Base-by-base conservation (phyloP, 2,113 vertebrate genomes). In the Circaetus gallicus region DNA sequence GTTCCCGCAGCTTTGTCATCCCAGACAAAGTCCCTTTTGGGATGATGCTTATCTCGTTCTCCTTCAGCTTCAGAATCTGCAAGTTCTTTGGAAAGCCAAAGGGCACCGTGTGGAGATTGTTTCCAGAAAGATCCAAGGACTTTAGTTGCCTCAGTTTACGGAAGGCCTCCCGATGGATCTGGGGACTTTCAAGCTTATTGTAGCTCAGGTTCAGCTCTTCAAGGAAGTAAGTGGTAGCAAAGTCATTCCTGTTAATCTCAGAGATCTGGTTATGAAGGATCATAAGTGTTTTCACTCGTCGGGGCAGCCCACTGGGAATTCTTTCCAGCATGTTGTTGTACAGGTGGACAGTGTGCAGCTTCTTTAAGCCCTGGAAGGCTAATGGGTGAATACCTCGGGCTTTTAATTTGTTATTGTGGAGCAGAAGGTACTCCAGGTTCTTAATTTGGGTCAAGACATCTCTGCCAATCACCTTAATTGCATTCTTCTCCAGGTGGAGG, bases 181-280 rank as follows among this genome's bases (percentile, higher is more conserved):
- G 98, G 55, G 97, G 38, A 92, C 98, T 99, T 67, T 98, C 99
- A 94, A 99, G 98, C 93, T 98, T 99, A 97, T 99, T 99, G 98
- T 99, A 99, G 98, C 99, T 99, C 71, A 99, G 98, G 97, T 99
- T 99, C 86, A 99, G 98, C 97, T 99, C 99, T 9, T 98, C 99
- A 77, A 99, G 98, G 62, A 99, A 99, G 97, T 99, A 99, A 38
- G 99, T 98, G 69, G 98, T 96, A 56, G 98, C 97, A 63, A 99
- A 99, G 97, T 99, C 99, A 12, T 99, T 99, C 49, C 99, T 99
- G 86, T 98, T 98, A 28, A 99, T 99, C 97, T 99, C 99, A 0
- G 98, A 94, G 92, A 99, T 99, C 86, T 97, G 98, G 96, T 99
- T 99, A 95, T 99, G 99, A 43, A 99, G 99, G 66, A 99, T 97